Evolutionary conservation across 2,113 vertebrate species (phyloP), one percentile per base, ranked within the genome.

Genomic region (Archilochus colubris): DNA sequence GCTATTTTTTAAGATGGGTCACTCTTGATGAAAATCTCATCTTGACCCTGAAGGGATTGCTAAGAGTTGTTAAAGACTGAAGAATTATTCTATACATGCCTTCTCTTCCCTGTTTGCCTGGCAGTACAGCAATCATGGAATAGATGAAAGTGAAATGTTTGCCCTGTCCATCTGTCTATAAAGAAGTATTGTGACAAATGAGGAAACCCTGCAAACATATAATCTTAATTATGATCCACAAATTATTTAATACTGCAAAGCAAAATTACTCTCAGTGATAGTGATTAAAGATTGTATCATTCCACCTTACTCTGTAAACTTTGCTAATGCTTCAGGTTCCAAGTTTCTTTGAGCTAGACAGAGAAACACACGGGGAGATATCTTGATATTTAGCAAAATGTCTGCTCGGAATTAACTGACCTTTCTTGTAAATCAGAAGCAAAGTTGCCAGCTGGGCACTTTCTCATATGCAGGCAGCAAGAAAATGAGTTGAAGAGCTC

Each of bases 361-460:
- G 46, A 78, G 73, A 96, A 94, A 81, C 70, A 73, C 78, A 73
- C 69, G 79, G 91, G 66, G 59, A 75, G 72, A 70, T 89, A 95
- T 82, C 77, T 96, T 97, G 92, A 82, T 97, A 95, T 95, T 97
- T 97, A 97, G 94, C 51, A 96, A 97, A 97, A 91, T 91, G 68
- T 36, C 93, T 97, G 18, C 82, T 96, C 96, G 95, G 91, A 86
- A 97, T 97, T 97, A 96, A 95, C 89, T 97, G 96, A 96, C 97
- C 97, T 98, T 98, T 91, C 81, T 86, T 93, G 81, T 97, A 97
- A 97, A 97, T 97, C 94, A 97, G 92, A 95, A 93, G 82, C 61
- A 83, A 95, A 83, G 73, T 95, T 97, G 73, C 95, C 95, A 96
- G 68, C 86, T 92, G 92, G 74, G 83, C 55, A 81, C 64, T 96